Evolutionary conservation across 2,888 invertebrate species (phyloP), one percentile per base, ranked within the genome.

Genomic region (Bellardia bayeri): DNA sequence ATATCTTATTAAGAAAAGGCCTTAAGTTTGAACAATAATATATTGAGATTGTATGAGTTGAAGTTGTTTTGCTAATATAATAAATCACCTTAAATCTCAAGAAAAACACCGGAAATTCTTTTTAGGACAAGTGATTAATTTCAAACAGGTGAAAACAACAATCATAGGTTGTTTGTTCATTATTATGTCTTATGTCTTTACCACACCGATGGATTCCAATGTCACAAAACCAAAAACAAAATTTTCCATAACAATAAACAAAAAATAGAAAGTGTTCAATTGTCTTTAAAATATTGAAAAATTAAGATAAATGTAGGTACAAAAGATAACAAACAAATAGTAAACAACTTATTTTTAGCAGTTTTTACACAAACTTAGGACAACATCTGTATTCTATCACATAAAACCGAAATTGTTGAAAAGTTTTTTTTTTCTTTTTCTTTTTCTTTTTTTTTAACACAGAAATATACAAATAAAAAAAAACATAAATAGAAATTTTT

Each of bases 321-420:
- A 51, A n/a, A 51, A n/a, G n/a, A 51, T 51, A 49, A 45, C 45
- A 45, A 45, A 45, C 9, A 9, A 45, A 75, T 37, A 75, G 61
- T 61, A 74, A 74, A 74, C 61, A 74, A 75, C 13, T 63, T 63
- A 16, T 45, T 51, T 74, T 61, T 74, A 45, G 40, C 16, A 49
- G 2, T 49, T 72, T 30, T 58, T 72, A 11, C 40, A 11, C 14
- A 49, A 61, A 45, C 14, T 16, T 33, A 74, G 30, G n/a, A 30
- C 8, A 72, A 56, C 68, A 68, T 42, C 78, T 78, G 78, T 78
- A 58, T 58, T 42, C 11, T 78, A 66, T 78, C 68, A 68, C 3
- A n/a, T 14, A 16, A 5, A 33, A 51, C n/a, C n/a, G 4, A 33
- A 42, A 30, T 68, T n/a, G 14, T 23, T n/a, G 30, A 51, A 51